Base-by-base conservation (phyloP, 2,113 vertebrate species). In the Parus major region DNA sequence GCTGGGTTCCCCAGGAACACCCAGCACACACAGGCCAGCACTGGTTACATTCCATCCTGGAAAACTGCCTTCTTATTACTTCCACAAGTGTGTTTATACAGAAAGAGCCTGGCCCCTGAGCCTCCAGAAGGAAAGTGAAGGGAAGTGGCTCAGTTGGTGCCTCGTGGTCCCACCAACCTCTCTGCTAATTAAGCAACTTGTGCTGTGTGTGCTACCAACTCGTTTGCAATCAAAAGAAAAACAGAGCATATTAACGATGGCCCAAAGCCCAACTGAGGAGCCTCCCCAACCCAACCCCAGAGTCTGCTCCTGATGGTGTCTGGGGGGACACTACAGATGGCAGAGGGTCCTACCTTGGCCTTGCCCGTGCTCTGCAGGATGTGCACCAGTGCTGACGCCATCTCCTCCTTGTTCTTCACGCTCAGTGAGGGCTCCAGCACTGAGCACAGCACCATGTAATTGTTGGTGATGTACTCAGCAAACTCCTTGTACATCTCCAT, bases 401-500 rank as follows among this genome's bases (percentile, higher is more conserved):
- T 99, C 98, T 99, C 99, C 96, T 99, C 99, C 95, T 99, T 99
- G 98, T 98, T 99, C 98, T 99, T 99, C 82, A 99, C 99, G 11
- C 99, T 99, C 92, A 99, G 98, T 57, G 98, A 98, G 7, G 99
- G 99, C 97, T 99, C 99, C 14, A 99, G 98, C 95, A 99, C 98
- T 0, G 99, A 99, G 93, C 99, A 99, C 29, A 99, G 98, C 85
- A 99, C 98, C 98, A 99, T 98, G 98, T 99, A 99, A 95, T 99
- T 99, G 97, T 99, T 99, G 72, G 99, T 99, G 98, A 99, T 99
- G 97, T 99, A 99, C 95, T 99, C 99, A 0, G 99, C 99, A 55
- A 99, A 99, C 97, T 99, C 99, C 92, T 99, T 99, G 98, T 99
- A 99, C 98, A 99, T 98, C 98, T 99, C 99, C 99, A 99, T 99